These are phyloP conservation scores for Lagria hirta DNA, from an alignment of 2,888 invertebrate species.

Conservation along the genomic window DNA sequence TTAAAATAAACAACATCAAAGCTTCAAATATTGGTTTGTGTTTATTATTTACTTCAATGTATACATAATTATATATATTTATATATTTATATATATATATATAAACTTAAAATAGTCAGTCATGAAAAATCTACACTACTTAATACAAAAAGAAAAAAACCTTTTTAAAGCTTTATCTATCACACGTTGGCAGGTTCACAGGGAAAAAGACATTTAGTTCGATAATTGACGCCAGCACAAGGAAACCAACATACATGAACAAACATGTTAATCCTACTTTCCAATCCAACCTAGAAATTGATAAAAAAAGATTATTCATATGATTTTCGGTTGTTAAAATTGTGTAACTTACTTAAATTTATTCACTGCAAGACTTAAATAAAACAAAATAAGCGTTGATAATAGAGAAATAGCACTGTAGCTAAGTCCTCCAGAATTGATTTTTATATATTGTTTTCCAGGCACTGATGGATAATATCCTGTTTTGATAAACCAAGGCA, in stretches of 20 bases:
- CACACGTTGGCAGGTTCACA: slow-evolving; percentile 73
- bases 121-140: slow-evolving; percentile 3
- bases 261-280: slow-evolving; percentile 69
- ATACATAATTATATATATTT: too few species aligned
- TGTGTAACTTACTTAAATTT: slow-evolving; percentile 58
- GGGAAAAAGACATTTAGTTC: slow-evolving; percentile 76
- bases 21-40: too few species aligned
- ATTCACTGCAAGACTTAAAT: slow-evolving; percentile 65
- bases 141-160: slow-evolving; percentile 10
- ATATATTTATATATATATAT: not conserved
- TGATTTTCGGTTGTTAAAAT: too few species aligned
- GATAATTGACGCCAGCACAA: slow-evolving; percentile 69
- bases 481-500: slow-evolving; percentile 88
- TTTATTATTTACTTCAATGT: too few species aligned
- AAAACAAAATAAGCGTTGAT: slow-evolving; percentile 70
- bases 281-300: slow-evolving; percentile 62
- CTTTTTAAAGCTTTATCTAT: slow-evolving; percentile 47
- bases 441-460: slow-evolving; percentile 63
- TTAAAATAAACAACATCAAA: too few species aligned
- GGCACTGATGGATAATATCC: slow-evolving; percentile 64
- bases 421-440: slow-evolving; percentile 74
- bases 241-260: slow-evolving; percentile 66
- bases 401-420: slow-evolving; percentile 76
- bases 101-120: slow-evolving; percentile 16
- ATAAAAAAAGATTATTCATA: too few species aligned